phyloP scores from a whole-genome alignment of 2,113 vertebrate genomes.

The Rhinichthys klamathensis region DNA sequence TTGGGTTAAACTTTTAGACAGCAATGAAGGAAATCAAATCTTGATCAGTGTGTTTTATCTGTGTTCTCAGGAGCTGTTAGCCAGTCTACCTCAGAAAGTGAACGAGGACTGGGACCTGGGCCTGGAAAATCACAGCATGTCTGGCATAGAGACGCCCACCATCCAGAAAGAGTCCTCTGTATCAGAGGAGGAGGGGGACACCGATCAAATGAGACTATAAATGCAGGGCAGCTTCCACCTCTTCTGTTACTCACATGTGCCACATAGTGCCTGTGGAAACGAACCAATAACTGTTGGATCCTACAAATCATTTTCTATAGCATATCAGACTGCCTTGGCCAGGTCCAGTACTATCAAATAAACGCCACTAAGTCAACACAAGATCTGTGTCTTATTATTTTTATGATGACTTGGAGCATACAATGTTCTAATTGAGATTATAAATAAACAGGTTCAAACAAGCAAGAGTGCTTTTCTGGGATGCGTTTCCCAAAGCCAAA shows the following conservation, averaged over 20 bases:
- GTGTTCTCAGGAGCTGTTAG: constrained; percentile 85
- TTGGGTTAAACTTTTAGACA: background rate
- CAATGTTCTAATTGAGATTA: background rate
- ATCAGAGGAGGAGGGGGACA: constrained; percentile 86
- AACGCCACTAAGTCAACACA: constrained; percentile 20
- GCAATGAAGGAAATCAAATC: background rate
- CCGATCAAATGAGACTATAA: constrained; percentile 78
- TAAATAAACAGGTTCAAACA: background rate
- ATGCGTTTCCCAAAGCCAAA: too few relatives aligned
- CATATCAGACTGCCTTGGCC: constrained; percentile 26
- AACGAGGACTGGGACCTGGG: constrained; percentile 87
- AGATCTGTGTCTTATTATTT: background rate
- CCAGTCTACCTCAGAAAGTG: constrained; percentile 92
- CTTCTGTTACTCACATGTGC: constrained; percentile 55
- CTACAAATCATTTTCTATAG: constrained; percentile 7
- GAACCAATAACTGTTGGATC: constrained; percentile 62
- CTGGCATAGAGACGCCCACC: constrained; percentile 62
- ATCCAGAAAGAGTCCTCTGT: constrained; percentile 86
- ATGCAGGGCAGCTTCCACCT: constrained; percentile 48
- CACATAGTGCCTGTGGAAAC: constrained; percentile 73
- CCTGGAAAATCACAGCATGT: constrained; percentile 73
- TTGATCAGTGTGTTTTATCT: background rate
- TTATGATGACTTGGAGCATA: background rate
- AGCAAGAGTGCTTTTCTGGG: too few relatives aligned
- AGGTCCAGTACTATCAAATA: constrained; percentile 24